Conservation (phyloP, 2,797 vertebrate genomes). For the Coracias cyanogaster region DNA sequence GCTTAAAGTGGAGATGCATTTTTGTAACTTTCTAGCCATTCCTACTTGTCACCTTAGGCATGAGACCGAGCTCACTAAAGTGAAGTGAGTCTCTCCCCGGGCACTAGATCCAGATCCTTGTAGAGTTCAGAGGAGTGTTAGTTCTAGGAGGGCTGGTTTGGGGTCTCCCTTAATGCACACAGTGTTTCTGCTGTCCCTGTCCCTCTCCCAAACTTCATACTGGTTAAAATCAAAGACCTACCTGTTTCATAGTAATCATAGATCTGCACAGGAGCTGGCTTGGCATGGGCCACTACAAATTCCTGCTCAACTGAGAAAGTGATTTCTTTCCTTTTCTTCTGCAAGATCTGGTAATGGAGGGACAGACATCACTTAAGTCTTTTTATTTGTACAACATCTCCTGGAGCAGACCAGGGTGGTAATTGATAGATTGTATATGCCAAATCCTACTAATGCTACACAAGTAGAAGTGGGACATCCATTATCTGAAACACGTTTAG, state of each 20-base stretch:
- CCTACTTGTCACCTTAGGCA: not conserved
- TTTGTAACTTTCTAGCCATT: not conserved
- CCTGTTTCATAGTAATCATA: constrained; percentile 78
- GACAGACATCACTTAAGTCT: not conserved
- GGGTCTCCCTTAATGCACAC: not conserved
- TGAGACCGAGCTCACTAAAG: not conserved
- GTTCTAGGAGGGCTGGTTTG: not conserved
- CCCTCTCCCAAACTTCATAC: not conserved
- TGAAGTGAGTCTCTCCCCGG: not conserved
- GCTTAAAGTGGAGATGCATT: not conserved
- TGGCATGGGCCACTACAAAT: constrained; percentile 42
- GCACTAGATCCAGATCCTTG: not conserved
- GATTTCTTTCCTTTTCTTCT: constrained; percentile 44
- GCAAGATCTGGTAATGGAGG: constrained; percentile 1
- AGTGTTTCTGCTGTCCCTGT: not conserved
- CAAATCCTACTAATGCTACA: not conserved
- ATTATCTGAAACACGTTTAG: not conserved
- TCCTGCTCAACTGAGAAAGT: constrained; percentile 68
- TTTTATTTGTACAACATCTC: not conserved
- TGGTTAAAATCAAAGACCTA: not conserved
- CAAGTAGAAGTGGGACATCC: not conserved
- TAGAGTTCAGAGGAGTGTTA: not conserved
- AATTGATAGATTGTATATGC: not conserved
- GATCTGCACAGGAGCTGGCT: constrained; percentile 52
- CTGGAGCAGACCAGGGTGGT: not conserved